Percentiles rank a stretch among this genome's conserved stretches.
These are phyloP conservation scores for Mixornis gularis DNA, from an alignment of 2,113 vertebrate genomes.

Conservation along the genomic window DNA sequence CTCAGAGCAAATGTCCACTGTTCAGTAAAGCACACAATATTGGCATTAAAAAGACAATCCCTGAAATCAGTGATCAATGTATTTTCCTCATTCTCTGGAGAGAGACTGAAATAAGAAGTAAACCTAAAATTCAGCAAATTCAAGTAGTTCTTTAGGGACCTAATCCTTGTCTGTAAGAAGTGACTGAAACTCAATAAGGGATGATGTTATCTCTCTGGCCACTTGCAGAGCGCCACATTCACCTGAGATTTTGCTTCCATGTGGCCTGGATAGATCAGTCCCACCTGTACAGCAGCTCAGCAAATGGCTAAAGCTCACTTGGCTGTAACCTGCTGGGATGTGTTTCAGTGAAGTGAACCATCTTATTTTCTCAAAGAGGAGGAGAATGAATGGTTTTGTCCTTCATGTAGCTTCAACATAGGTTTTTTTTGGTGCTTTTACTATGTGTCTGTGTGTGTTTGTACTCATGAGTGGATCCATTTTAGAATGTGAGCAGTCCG, in stretches of 20 bases:
- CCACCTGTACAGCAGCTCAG: background rate
- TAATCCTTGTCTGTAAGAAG: background rate
- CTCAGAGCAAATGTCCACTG: background rate
- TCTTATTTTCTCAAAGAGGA: background rate
- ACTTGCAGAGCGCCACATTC: background rate
- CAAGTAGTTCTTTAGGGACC: background rate
- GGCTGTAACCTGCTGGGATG: background rate
- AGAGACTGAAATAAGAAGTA: background rate
- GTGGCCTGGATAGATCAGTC: background rate
- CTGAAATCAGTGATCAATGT: background rate
- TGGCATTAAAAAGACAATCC: background rate
- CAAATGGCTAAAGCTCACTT: background rate
- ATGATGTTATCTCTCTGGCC: background rate
- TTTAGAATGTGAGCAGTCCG: background rate
- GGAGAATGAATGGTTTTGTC: background rate
- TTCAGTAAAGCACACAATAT: conserved; percentile 12
- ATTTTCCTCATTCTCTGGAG: background rate
- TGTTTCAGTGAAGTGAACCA: background rate
- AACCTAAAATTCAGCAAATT: background rate
- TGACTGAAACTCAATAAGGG: background rate
- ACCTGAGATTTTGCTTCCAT: background rate
- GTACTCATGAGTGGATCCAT: background rate
- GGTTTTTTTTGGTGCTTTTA: background rate
- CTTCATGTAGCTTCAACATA: background rate
- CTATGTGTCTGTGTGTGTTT: background rate